Evolutionary conservation across 2,113 vertebrate species (phyloP), one percentile per base, ranked within the genome.

Genomic region (Passerina amoena): DNA sequence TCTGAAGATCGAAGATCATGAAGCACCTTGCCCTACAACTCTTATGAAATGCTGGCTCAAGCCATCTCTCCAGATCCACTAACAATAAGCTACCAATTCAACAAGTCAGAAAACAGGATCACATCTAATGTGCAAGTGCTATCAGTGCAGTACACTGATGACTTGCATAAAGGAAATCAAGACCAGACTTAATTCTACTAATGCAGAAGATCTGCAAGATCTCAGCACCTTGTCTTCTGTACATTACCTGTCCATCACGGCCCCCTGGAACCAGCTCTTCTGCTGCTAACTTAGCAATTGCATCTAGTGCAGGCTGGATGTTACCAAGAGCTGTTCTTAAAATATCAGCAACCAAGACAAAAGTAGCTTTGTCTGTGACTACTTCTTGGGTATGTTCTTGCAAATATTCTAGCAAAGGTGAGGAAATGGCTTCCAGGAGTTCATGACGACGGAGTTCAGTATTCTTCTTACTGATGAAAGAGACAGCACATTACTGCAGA

Each of bases 391-490:
- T 94, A 17, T 99, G 98, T 37, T 97, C 97, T 37, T 97, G 96
- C 83, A 99, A 97, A 94, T 99, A 97, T 19, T 98, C 89, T 19
- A 99, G 97, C 88, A 99, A 95, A 12, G 98, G 89, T 2, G 98
- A 97, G 31, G 99, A 99, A 76, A 99, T 97, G 11, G 98, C 98
- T 80, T 99, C 99, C 89, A 99, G 95, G 57, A 99, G 98, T 88
- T 99, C 99, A 44, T 11, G 97, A 24, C 94, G 98, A 56, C 99
- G 98, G 23, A 98, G 30, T 0, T 86, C 97, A 8, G 95, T 56
- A 33, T 99, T 98, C 91, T 99, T 99, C 97, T 99, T 99, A 98
- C 99, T 99, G 86, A 66, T 50, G 24, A 96, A 83, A 73, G 51
- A 76, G 69, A 86, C 10, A 70, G 37, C 11, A 64, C 9, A 17